Percentiles rank a stretch among this genome's conserved stretches.
Evolutionary conservation across 2,888 invertebrate genomes (phyloP).

Genomic region (Periphyllus acericola): DNA sequence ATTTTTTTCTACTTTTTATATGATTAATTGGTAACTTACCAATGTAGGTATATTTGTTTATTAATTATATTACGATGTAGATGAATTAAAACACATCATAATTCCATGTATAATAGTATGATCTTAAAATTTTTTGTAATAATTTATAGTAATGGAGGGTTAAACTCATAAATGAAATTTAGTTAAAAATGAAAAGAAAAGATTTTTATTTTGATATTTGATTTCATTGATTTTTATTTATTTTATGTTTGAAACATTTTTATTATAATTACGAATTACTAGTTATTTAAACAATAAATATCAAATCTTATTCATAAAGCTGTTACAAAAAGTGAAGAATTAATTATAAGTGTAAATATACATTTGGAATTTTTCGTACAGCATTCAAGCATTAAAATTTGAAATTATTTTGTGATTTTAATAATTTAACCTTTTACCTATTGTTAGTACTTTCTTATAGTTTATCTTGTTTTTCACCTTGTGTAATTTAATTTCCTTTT

Average conservation of each 20-base stretch:
- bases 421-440: background rate
- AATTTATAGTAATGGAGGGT: background rate
- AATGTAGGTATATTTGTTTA: background rate
- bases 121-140: background rate
- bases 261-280: slow-evolving; percentile 32
- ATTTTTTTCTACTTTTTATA: background rate
- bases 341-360: background rate
- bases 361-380: background rate
- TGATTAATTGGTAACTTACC: background rate
- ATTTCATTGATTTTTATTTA: background rate
- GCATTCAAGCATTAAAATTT: background rate
- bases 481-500: background rate
- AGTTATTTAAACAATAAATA: slow-evolving; percentile 23
- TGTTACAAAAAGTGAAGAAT: background rate
- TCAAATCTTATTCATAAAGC: background rate
- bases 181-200: slow-evolving; percentile 4
- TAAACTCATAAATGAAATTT: background rate
- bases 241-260: slow-evolving; percentile 19
- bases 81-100: background rate
- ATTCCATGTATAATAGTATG: background rate
- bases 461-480: slow-evolving; percentile 19
- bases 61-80: background rate
- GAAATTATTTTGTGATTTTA: slow-evolving; percentile 4
- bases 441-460: slow-evolving; percentile 9
- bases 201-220: background rate